Conservation (phyloP, 1,140 invertebrate genomes). For the Magallana gigas region DNA sequence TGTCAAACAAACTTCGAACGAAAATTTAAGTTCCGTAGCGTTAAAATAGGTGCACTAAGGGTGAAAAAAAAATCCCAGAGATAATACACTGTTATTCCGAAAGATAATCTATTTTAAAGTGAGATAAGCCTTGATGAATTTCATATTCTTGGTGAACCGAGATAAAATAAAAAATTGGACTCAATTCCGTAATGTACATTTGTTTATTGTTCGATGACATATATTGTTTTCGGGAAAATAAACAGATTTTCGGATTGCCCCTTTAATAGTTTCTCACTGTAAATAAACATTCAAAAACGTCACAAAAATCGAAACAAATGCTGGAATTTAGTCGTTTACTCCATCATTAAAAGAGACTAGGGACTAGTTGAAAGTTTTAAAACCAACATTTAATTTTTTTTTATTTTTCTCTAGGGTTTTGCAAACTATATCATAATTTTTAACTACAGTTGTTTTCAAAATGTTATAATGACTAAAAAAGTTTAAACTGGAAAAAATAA, state of each 20-base stretch:
- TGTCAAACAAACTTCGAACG: constrained; percentile 20
- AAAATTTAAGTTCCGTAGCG: neutral
- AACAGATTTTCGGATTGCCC: neutral
- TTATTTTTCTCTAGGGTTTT: too few relatives aligned
- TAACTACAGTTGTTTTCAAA: too few relatives aligned
- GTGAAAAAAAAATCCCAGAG: neutral
- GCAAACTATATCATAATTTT: too few relatives aligned
- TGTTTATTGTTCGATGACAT: constrained; percentile 15
- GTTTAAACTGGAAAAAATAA: too few relatives aligned
- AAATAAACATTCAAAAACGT: too few relatives aligned
- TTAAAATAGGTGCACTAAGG: neutral
- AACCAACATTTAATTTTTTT: too few relatives aligned
- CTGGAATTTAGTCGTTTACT: too few relatives aligned
- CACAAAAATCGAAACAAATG: too few relatives aligned
- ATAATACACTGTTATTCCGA: constrained; percentile 2
- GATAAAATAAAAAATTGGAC: neutral
- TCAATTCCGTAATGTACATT: neutral
- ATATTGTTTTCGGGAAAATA: constrained; percentile 33
- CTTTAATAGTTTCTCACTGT: neutral
- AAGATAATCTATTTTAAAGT: constrained; percentile 9
- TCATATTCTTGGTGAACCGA: neutral
- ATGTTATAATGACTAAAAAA: too few relatives aligned
- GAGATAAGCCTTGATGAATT: neutral
- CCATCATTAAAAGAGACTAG: too few relatives aligned
- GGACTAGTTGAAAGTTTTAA: too few relatives aligned